Evolutionary conservation across 2,888 invertebrate genomes (phyloP).

Genomic region (Sepiola atlantica): DNA sequence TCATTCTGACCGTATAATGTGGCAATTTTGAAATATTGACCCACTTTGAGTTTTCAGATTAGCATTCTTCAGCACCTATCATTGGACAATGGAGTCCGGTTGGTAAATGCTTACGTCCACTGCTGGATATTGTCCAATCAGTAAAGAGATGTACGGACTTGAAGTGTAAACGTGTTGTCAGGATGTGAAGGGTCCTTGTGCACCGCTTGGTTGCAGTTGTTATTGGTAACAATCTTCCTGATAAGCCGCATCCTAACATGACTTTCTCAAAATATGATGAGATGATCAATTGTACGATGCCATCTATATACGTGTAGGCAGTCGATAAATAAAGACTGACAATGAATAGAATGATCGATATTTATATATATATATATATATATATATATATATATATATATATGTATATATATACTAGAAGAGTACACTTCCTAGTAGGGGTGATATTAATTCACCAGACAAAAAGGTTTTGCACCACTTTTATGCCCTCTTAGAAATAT

Average conservation of each 20-base stretch:
- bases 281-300: background rate
- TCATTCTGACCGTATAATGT: background rate
- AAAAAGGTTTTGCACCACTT: too few species aligned
- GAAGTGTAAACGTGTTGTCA: background rate
- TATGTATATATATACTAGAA: background rate
- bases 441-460: too few species aligned
- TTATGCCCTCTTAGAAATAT: too few species aligned
- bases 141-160: background rate
- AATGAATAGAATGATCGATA: background rate
- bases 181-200: background rate
- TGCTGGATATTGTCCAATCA: background rate
- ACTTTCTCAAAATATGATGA: background rate
- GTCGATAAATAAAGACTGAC: background rate
- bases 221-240: background rate
- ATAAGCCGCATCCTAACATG: background rate
- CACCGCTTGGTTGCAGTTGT: background rate
- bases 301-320: background rate
- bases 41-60: slow-evolving; percentile 9
- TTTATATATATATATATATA: too few species aligned
- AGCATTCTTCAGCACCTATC: background rate
- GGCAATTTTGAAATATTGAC: background rate
- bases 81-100: background rate
- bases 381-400: too few species aligned
- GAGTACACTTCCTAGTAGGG: too few species aligned
- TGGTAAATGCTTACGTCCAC: background rate